phyloP scores from a whole-genome alignment of 2,113 vertebrate genomes.

The Rhynchomys soricoides region DNA sequence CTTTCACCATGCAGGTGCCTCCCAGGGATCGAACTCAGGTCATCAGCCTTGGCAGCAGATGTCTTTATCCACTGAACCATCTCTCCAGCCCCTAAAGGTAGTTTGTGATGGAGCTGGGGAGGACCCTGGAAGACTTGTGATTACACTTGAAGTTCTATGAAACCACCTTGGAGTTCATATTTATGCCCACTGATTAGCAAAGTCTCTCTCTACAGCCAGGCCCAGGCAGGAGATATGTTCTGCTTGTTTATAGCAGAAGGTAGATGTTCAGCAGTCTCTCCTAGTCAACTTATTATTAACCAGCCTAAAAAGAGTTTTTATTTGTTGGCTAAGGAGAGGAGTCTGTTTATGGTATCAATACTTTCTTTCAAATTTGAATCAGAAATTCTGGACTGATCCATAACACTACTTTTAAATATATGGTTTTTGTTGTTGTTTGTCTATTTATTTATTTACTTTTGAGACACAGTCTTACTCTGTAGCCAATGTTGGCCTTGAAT shows the following conservation, averaged over 20 bases:
- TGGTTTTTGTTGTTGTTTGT: background rate
- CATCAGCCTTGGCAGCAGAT: background rate
- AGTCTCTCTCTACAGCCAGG: background rate
- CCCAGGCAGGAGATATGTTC: background rate
- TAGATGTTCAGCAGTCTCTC: background rate
- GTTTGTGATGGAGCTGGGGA: background rate
- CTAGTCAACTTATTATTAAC: background rate
- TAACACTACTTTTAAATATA: background rate
- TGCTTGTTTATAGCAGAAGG: background rate
- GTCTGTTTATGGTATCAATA: background rate
- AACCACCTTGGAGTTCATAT: background rate
- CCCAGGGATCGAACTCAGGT: background rate
- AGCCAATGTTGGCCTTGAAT: background rate
- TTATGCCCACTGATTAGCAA: background rate
- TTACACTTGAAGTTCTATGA: background rate
- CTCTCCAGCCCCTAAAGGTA: too few species aligned
- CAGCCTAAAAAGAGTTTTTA: background rate
- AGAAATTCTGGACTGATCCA: background rate
- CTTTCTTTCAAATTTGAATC: conserved; percentile 27
- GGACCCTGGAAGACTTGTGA: background rate
- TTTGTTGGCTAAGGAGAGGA: background rate
- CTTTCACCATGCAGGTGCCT: background rate
- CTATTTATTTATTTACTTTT: background rate
- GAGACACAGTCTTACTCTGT: background rate
- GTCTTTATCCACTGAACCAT: background rate